Conservation (phyloP, 2,113 vertebrate species). For the Xenopus borealis region DNA sequence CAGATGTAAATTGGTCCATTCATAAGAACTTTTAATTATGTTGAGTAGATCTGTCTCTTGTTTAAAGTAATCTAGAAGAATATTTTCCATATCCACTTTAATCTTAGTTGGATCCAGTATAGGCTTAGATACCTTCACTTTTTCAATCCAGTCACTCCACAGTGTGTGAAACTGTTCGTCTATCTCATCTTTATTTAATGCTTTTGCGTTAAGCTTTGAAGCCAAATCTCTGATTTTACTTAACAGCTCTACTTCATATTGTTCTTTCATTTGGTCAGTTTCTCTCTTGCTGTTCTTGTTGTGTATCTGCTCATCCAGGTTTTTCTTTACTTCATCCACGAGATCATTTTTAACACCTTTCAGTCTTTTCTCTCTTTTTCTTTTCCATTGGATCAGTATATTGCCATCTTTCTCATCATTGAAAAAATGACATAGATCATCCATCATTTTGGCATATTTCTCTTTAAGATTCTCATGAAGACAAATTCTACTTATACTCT, state of each 20-base stretch:
- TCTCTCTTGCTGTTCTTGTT: conserved; percentile 41
- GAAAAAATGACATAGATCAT: conserved; percentile 54
- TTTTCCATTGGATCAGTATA: conserved; percentile 58
- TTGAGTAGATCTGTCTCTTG: neutral
- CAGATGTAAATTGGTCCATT: no score
- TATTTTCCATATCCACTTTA: conserved; percentile 33
- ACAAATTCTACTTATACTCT: neutral
- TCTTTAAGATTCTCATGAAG: conserved; percentile 22
- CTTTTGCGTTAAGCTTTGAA: conserved; percentile 35
- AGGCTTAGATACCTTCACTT: conserved; percentile 2
- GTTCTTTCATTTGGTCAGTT: conserved; percentile 41
- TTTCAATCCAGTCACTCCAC: conserved; percentile 48
- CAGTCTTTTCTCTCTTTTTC: conserved; percentile 41
- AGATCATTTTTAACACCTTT: conserved; percentile 44
- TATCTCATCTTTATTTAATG: conserved; percentile 40
- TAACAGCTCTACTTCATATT: conserved; percentile 49
- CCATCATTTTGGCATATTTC: conserved; percentile 30
- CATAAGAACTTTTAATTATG: conserved; percentile 47
- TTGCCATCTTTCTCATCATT: conserved; percentile 52
- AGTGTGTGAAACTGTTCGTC: conserved; percentile 42
- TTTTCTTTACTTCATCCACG: conserved; percentile 39
- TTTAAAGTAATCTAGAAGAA: conserved; percentile 2
- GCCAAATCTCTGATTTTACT: conserved; percentile 48
- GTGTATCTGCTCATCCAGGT: conserved; percentile 45
- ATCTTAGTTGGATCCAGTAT: conserved; percentile 32